Evolutionary conservation across 2,113 vertebrate genomes (phyloP), one percentile per base, ranked within the genome.

Genomic region (Tragelaphus strepsiceros): DNA sequence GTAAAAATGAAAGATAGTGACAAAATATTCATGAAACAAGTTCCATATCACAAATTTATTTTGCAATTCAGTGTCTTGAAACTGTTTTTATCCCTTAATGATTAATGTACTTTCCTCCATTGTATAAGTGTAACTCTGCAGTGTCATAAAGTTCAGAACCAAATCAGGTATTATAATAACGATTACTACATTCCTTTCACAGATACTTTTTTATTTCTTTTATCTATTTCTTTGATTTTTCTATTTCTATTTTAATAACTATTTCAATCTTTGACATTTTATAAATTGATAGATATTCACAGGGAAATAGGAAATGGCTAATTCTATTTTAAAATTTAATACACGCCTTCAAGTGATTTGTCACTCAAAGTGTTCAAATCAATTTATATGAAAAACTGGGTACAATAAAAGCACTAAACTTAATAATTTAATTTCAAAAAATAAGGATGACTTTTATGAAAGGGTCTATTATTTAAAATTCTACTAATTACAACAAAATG

Each of bases 301-400:
- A 85, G 32, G 14, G 35, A 92, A 97, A 91, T 83, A 85, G 39
- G 35, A 96, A 97, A 97, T 92, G 91, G 74, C 49, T 87, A 97
- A 97, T 91, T 96, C 28, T 93, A 39, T 97, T 98, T 96, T 96
- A 94, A 96, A 97, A 43, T 91, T 89, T 6, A 91, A 83, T 96
- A 64, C 56, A 90, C 96, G 93, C 56, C 35, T 93, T 95, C 67
- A 89, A 96, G 71, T 53, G 81, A 87, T 94, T 91, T 97, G 84
- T 62, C 83, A 96, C 92, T 95, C 61, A 92, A 96, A 97, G 90
- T 88, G 16, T 87, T 92, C 58, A 88, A 90, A 95, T 91, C 82
- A 91, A 24, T 46, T 88, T 90, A 84, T 13, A 94, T 90, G 91
- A 83, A 93, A 94, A 95, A 71, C 12, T 71, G 83, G 86, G 21